Evolutionary conservation across 2,113 vertebrate genomes (phyloP), one percentile per base, ranked within the genome.

Genomic region (Corythaixoides concolor): DNA sequence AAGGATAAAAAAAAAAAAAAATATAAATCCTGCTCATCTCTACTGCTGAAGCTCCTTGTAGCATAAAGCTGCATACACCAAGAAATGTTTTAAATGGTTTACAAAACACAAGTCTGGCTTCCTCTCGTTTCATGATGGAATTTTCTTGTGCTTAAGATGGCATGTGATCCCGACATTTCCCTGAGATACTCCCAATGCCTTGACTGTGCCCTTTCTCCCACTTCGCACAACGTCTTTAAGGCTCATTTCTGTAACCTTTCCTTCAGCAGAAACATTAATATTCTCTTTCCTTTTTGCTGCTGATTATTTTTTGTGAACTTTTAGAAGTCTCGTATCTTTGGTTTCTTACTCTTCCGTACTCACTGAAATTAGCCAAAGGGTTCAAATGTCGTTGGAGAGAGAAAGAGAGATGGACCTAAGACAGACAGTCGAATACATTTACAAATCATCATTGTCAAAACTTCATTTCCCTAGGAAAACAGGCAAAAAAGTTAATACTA

Each of bases 101-200:
- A 63, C n/a, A 74, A 89, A 83, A 70, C 1, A 35, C 4, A 39
- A 23, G n/a, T 2, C 52, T 72, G 74, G 16, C 9, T 60, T 45
- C 90, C 33, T 39, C 37, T 43, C 3, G 0, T 9, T 75, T 60
- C 19, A 43, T 0, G 9, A 33, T 60, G 80, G 60, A 85, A 79
- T 81, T 85, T n/a, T 67, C 58, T 56, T 13, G 18, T 43, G 35
- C 73, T 89, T 77, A 49, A 83, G 55, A 52, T 1, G 5, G 13
- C 18, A 68, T 0, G 0, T 6, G 23, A 68, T 19, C 30, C 33
- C 7, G 43, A 5, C 7, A 6, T 24, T 63, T 91, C 67, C 63
- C 70, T 27, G 26, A 58, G 32, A 55, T 0, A 22, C 14, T 27
- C 33, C 64, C 63, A 17, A 1, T 6, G 33, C 68, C 53, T 68